Base-by-base conservation (phyloP, 2,888 invertebrate species). In the Nebria brevicollis region DNA sequence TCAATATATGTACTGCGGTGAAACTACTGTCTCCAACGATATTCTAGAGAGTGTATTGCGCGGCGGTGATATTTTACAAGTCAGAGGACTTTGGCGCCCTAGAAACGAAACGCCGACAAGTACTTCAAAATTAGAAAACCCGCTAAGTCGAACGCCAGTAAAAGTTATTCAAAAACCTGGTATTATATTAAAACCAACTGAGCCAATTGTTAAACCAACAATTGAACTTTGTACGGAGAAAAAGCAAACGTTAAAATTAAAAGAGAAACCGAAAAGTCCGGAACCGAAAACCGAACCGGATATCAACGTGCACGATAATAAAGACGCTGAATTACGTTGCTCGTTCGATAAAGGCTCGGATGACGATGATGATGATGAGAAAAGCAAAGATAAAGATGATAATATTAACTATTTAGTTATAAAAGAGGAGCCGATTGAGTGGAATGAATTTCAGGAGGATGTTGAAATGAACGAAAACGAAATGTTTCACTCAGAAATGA, bases 21-120 rank as follows among this genome's bases (percentile, higher is more conserved):
- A 94, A 89, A 95, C 96, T 42, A 96, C 96, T 70, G 96, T 96
- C 42, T 95, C 95, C 78, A 95, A 96, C 89, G 96, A 95, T 86
- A 95, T 96, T 73, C 88, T 96, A 82, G 95, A 95, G 84, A 94
- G 93, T 83, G 96, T 96, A 1, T 88, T 96, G 42, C 93, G 94
- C 86, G 96, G 96, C 0, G 96, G 96, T 0, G 96, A 96, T 87
- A 92, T 95, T 13, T 89, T 96, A 3, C 94, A 95, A 87, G 94
- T 81, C 6, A 72, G 81, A 11, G 96, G 96, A 0, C 89, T 96
- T 0, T 96, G 95, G 92, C 91, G 95, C 85, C 94, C 93, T 83
- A 91, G 92, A 77, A 92, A 92, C 80, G 92, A 92, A 42, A 73
- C 77, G 7, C 77, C 81, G n/a, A 41, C 76, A 34, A 70, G 66